Evolutionary conservation across 2,888 invertebrate species (phyloP), one percentile per base, ranked within the genome.

Genomic region (Alloscopus bannaensis): DNA sequence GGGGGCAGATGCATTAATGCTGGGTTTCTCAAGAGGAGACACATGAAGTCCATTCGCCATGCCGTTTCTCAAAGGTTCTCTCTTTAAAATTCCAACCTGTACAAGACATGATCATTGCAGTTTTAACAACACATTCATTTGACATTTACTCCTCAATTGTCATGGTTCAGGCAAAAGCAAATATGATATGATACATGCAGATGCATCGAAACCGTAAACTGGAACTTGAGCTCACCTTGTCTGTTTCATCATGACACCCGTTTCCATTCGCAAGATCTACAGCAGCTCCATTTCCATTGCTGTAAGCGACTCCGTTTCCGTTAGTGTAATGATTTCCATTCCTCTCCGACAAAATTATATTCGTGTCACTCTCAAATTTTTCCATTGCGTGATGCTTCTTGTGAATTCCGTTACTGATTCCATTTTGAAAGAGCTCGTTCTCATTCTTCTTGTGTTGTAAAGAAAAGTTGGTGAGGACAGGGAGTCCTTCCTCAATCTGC

Each of bases 401-500:
- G 52, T 65, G 68, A 59, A 47, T 60, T 18, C 80, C 80, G 55
- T 84, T 84, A 50, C 77, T 80, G 64, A 84, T 82, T 50, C 81
- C 83, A 72, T 83, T 84, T 66, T 83, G 83, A 76, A 84, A 84
- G 6, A 72, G 77, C 29, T 83, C 82, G 66, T 84, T 84, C 59
- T 84, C 83, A 52, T 72, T 68, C 62, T 84, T 84, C 64, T 85
- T 85, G 70, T 75, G 80, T 36, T 83, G 77, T 24, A 76, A 64
- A 13, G 79, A 50, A 50, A 72, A 85, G 47, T 80, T 75, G n/a
- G 83, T 84, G 29, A 85, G 80, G 69, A 85, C 82, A 28, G 85
- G 85, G 78, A 84, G 83, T 68, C 81, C 82, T 40, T 85, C 85
- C 71, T 83, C 84, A 68, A 83, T 83, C 60, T 85, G 84, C 13